These are phyloP conservation scores for Drosophila mojavensis DNA, from an alignment of 1,140 invertebrate genomes.

Conservation along the genomic window DNA sequence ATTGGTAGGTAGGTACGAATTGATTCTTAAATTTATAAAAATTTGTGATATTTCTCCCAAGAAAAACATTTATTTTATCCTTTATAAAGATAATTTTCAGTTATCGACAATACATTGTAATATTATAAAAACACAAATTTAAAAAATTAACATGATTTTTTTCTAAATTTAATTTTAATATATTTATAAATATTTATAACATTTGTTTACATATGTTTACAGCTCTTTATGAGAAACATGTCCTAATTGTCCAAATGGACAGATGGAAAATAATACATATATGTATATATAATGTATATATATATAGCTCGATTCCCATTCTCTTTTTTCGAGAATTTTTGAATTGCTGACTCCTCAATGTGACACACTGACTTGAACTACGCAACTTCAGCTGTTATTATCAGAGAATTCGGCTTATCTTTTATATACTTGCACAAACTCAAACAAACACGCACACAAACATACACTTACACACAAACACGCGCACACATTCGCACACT, in stretches of 20 bases:
- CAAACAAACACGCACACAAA: slow-evolving; percentile 5
- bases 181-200: too few species aligned
- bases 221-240: too few species aligned
- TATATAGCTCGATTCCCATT: slow-evolving; percentile 11
- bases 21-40: background rate
- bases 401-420: slow-evolving; percentile 47
- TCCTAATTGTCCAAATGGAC: too few species aligned
- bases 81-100: too few species aligned
- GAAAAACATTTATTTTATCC: too few species aligned
- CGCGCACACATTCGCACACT: background rate
- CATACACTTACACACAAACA: background rate
- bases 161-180: too few species aligned
- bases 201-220: too few species aligned
- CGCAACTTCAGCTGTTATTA: slow-evolving; percentile 44
- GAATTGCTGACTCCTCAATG: slow-evolving; percentile 11
- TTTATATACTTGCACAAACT: background rate
- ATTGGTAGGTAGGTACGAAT: background rate
- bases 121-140: too few species aligned
- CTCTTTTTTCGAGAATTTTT: background rate
- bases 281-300: background rate
- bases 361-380: slow-evolving; percentile 33
- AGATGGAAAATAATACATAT: too few species aligned
- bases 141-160: too few species aligned
- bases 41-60: too few species aligned
- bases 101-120: too few species aligned